Base-by-base conservation (phyloP, 1,140 invertebrate species). In the Drosophila jambulina region DNA sequence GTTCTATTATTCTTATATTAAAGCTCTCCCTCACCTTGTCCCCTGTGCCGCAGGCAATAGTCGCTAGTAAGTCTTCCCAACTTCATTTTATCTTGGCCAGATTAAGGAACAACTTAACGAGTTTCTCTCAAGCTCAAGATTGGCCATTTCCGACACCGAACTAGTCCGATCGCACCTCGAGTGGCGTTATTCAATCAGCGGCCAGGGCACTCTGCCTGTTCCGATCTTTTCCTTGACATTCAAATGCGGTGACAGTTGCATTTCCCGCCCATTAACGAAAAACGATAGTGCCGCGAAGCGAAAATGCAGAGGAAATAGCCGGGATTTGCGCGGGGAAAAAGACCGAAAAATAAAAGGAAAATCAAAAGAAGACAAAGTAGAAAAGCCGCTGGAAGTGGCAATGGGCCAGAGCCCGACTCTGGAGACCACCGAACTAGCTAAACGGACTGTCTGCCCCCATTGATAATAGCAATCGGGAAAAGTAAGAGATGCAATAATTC, bases 401-500 rank as follows among this genome's bases (percentile, higher is more conserved):
- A 54, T 71, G 57, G 68, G 42, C 57, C 34, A 8, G 42, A 48
- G 34, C 49, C 36, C 12, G 34, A 29, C 32, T 40, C 42, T 29
- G 4, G 4, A 34, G 75, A 78, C 75, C 75, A 80, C 77, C 75
- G 48, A 77, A 65, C 75, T 59, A 80, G 76, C 68, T 65, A 72
- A 71, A 72, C 65, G 75, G 29, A 72, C 59, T 78, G 76, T 53
- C 64, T 79, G 78, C 65, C 68, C 71, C 76, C 68, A 74, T 77
- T 90, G 86, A 90, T 90, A 91, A 85, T 79, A 90, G 76, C 86
- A 85, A 85, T 90, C 82, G 67, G 64, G 62, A 82, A 72, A 79
- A 90, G 81, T 90, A 78, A 90, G 76, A 85, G 87, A 83, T 78
- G 87, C 80, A 87, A 91, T 91, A 91, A 82, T 85, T 91, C 87